Base-by-base conservation (phyloP, 2,113 vertebrate genomes). In the Hepsetus odoe region DNA sequence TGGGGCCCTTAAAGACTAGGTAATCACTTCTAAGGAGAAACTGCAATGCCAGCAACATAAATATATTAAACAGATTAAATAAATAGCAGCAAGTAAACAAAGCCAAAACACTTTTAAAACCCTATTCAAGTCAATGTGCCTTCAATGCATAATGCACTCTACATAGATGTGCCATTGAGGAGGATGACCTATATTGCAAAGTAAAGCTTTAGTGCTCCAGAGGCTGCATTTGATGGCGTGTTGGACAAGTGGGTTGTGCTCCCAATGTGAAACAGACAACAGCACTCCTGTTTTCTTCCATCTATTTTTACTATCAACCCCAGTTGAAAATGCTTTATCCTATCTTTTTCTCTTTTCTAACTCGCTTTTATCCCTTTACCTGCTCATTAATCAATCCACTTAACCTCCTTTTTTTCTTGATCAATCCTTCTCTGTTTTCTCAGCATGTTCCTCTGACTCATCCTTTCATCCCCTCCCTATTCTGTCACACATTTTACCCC, bases 391-490 rank as follows among this genome's bases (percentile, higher is more conserved):
- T 74, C 77, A 65, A 44, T 32, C 64, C 59, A 40, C 70, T 82
- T 65, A 58, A 28, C 64, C 77, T 76, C 76, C 83, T 84, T 86
- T 80, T 85, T 77, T 72, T 85, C 82, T 72, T 81, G 65, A 7
- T 87, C 83, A 88, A 26, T 83, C 81, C 83, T 72, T 87, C 85
- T 33, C 64, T 88, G 32, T 84, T 83, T 86, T 86, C 86, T 83
- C 85, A 77, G 42, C 75, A 53, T 89, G 90, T 86, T 86, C 64
- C 81, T 86, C 85, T 91, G 89, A 90, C 83, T 92, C 91, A 90
- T 90, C 86, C 82, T 80, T 59, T 79, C 77, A 70, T 82, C 72
- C 88, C 88, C 85, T 86, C 87, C 89, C 86, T 83, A 86, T 83
- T 80, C 84, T 70, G 75, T 85, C 87, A 84, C 82, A 81, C 79